Conservation (phyloP, 2,888 invertebrate genomes). For the Amblyjoppa proteus region DNA sequence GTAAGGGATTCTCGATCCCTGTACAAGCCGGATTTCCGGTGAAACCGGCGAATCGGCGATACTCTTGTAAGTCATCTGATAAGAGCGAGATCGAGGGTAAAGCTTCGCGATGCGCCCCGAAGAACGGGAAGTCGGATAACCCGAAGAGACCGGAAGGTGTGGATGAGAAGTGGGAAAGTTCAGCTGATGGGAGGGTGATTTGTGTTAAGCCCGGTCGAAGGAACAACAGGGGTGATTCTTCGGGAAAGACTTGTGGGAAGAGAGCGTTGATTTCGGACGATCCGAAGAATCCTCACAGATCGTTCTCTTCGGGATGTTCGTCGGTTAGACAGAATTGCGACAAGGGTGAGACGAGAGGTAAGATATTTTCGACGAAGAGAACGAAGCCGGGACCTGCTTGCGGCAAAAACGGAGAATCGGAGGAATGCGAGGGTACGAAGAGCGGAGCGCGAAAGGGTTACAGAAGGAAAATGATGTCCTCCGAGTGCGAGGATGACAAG, state of each 20-base stretch:
- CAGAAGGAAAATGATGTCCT: slow-evolving; percentile 1
- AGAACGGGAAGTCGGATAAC: not conserved
- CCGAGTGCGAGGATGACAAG: not conserved
- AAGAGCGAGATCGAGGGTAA: not conserved
- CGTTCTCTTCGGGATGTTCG: slow-evolving; percentile 2
- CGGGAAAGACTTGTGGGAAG: not conserved
- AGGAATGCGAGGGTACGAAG: not conserved
- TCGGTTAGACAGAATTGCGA: not conserved
- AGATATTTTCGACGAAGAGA: not conserved
- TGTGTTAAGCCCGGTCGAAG: not conserved
- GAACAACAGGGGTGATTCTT: not conserved
- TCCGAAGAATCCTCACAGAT: not conserved
- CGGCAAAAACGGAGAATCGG: not conserved
- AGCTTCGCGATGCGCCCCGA: not conserved
- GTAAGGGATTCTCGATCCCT: not conserved
- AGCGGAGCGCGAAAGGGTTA: slow-evolving; percentile 25
- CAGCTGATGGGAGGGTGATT: not conserved
- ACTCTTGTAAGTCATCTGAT: not conserved
- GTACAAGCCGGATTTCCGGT: not conserved
- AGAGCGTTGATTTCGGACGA: not conserved
- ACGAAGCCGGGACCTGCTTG: slow-evolving; percentile 1
- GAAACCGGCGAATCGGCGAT: not conserved
- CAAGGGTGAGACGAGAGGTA: not conserved
- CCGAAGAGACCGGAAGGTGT: not conserved
- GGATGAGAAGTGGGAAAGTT: not conserved